Conservation (phyloP, 2,797 vertebrate genomes). For the Myripristis jacobus region DNA sequence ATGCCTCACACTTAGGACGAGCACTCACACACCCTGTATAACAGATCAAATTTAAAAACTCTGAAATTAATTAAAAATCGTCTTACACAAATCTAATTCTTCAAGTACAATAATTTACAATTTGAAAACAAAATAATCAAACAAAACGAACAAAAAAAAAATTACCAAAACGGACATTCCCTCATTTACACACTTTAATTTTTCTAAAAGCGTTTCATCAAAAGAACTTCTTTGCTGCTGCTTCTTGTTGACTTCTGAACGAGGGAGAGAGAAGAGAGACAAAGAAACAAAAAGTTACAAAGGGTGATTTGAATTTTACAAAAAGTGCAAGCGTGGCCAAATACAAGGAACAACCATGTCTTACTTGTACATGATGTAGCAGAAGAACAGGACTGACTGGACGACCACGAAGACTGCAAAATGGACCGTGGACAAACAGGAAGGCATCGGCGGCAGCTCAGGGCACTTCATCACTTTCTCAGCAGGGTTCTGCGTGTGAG, state of each 20-base stretch:
- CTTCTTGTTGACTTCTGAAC: conserved; percentile 96
- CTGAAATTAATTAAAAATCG: conserved; percentile 69
- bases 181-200: conserved; percentile 79
- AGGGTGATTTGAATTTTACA: background rate
- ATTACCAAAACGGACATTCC: conserved; percentile 79
- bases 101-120: conserved; percentile 93
- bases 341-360: conserved; percentile 22
- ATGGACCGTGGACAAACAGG: conserved; percentile 92
- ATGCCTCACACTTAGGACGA: conserved; percentile 42
- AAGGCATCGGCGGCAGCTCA: conserved; percentile 88
- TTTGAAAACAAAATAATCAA: conserved; percentile 77
- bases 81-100: conserved; percentile 67
- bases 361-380: conserved; percentile 96
- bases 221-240: conserved; percentile 99
- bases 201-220: conserved; percentile 85
- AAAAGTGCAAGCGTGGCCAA: background rate
- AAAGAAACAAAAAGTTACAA: conserved; percentile 18
- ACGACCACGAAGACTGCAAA: conserved; percentile 90
- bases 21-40: conserved; percentile 72
- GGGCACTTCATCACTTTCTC: conserved; percentile 91
- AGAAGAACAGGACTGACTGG: conserved; percentile 92
- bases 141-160: conserved; percentile 59
- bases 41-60: conserved; percentile 79
- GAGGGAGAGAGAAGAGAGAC: conserved; percentile 35
- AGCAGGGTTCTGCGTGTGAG: conserved; percentile 80